phyloP scores from a whole-genome alignment of 2,113 vertebrate genomes.

The Tautogolabrus adspersus region DNA sequence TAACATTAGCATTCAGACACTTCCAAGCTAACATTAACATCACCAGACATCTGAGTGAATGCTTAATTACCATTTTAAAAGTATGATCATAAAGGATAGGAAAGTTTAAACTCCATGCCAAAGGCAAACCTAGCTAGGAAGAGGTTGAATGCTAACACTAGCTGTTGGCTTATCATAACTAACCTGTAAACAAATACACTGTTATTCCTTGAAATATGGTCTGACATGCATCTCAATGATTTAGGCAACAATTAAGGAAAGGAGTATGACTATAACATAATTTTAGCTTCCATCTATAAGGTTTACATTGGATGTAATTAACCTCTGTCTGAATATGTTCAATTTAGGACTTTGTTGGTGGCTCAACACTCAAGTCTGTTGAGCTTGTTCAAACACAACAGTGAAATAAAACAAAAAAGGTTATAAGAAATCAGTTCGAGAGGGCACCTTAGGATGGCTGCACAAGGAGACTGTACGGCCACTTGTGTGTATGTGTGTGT shows the following conservation, averaged over 20 bases:
- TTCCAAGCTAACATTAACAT: no score
- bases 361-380: constrained; percentile 18
- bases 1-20: no score
- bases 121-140: background rate
- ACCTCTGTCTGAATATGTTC: background rate
- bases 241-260: no score
- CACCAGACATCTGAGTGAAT: no score
- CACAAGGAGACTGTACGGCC: constrained; percentile 39
- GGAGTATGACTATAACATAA: no score
- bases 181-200: no score
- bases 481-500: constrained; percentile 12
- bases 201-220: background rate
- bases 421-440: background rate
- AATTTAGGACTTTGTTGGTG: background rate
- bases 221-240: no score
- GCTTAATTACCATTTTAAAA: background rate
- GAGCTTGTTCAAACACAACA: constrained; percentile 10
- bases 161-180: background rate
- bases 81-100: background rate
- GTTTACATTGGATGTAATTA: background rate
- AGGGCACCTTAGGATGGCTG: constrained; percentile 21
- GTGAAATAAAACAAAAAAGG: background rate
- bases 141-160: background rate
- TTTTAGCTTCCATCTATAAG: no score
- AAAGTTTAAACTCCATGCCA: background rate